Conservation (phyloP, 2,113 vertebrate genomes). For the Podarcis muralis region DNA sequence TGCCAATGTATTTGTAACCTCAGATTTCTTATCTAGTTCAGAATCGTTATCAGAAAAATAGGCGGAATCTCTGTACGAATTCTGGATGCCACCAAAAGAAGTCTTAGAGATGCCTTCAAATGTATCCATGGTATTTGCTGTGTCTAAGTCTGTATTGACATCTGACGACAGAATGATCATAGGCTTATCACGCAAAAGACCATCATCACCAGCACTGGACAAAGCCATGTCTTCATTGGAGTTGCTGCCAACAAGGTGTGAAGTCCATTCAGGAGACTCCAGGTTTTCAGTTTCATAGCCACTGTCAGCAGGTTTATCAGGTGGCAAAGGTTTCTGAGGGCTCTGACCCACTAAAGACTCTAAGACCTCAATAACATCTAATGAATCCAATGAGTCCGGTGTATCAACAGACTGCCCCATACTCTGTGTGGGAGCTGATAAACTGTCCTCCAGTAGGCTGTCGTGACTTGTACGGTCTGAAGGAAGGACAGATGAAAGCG, state of each 20-base stretch:
- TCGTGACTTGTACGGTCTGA: constrained; percentile 90
- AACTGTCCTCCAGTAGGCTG: constrained; percentile 88
- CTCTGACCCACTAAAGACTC: constrained; percentile 71
- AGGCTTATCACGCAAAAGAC: constrained; percentile 72
- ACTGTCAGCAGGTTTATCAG: constrained; percentile 93
- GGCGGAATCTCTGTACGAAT: constrained; percentile 91
- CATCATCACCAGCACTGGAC: constrained; percentile 28
- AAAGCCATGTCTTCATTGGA: constrained; percentile 64
- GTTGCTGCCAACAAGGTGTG: constrained; percentile 77
- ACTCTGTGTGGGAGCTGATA: constrained; percentile 76
- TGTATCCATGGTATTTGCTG: constrained; percentile 42
- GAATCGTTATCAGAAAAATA: constrained; percentile 98
- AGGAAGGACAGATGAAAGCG: constrained; percentile 76
- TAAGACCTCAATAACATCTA: constrained; percentile 83
- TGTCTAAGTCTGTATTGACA: constrained; percentile 58
- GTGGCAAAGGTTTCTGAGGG: constrained; percentile 85
- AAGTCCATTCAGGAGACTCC: constrained; percentile 97
- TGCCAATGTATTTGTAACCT: constrained; percentile 50
- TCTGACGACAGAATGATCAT: constrained; percentile 88
- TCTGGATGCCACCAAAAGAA: constrained; percentile 70
- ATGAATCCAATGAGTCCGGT: constrained; percentile 90
- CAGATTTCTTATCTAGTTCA: constrained; percentile 88
- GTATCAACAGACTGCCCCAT: constrained; percentile 83
- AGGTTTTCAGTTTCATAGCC: constrained; percentile 98
- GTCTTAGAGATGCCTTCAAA: constrained; percentile 68